Conservation (phyloP, 2,888 invertebrate species). For the Drosophila nigritarsus region DNA sequence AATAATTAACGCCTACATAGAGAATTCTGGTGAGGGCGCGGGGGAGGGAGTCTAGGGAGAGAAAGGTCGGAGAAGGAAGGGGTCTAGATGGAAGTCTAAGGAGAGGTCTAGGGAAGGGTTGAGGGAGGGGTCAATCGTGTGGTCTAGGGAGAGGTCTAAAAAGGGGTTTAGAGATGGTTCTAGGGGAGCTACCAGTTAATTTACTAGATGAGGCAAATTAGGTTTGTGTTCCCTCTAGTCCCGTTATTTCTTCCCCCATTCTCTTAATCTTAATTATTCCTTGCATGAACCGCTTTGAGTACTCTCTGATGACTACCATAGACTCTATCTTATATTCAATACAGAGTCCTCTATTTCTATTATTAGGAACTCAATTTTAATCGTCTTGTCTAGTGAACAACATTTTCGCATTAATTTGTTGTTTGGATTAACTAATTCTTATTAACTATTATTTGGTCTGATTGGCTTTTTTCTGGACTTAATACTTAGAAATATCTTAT, state of each 20-base stretch:
- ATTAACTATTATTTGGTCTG: neutral
- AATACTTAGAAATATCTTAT: neutral
- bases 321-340: neutral
- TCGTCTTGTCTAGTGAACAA: too few species aligned
- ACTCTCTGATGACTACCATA: neutral
- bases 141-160: neutral
- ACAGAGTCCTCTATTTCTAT: neutral
- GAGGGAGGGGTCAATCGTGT: neutral
- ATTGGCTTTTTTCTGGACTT: neutral
- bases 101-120: too few species aligned
- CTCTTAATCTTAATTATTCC: neutral
- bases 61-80: too few species aligned
- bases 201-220: neutral
- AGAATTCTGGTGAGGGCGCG: neutral
- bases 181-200: neutral
- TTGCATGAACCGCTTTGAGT: neutral
- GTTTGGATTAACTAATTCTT: neutral
- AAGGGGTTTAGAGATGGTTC: too few species aligned
- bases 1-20: slow-evolving; percentile 72
- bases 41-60: too few species aligned
- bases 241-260: too few species aligned
- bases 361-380: neutral
- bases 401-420: too few species aligned
- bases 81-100: too few species aligned
- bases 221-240: neutral